Conservation (phyloP, 2,888 invertebrate species). For the Isoperla grammatica region DNA sequence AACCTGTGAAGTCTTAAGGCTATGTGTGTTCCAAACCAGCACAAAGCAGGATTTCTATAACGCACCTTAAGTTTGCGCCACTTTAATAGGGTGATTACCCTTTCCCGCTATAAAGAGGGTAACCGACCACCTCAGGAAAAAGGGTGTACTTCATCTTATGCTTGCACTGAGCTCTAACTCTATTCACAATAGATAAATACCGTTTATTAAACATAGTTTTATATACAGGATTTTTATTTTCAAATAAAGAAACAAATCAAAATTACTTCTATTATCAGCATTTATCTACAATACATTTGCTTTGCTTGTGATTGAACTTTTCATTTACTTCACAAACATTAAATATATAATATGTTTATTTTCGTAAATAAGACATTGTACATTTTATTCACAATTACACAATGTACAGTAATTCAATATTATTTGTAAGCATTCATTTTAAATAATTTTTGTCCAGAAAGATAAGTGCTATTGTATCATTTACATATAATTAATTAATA, state of each 20-base stretch:
- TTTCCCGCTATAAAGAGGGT: no score
- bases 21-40: no score
- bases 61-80: no score
- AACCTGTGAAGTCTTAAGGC: no score
- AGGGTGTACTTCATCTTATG: no score
- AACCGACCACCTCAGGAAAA: no score
- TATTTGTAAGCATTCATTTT: slow-evolving; percentile 21
- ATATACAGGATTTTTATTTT: slow-evolving; percentile 19
- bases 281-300: slow-evolving; percentile 17
- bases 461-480: slow-evolving; percentile 23
- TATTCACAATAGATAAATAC: slow-evolving; percentile 20
- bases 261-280: slow-evolving; percentile 10
- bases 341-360: slow-evolving; percentile 21
- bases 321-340: neutral
- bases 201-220: slow-evolving; percentile 21
- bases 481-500: slow-evolving; percentile 23
- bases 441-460: slow-evolving; percentile 29
- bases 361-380: slow-evolving; percentile 33
- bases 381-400: slow-evolving; percentile 35
- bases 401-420: slow-evolving; percentile 32
- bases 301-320: neutral
- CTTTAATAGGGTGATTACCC: no score
- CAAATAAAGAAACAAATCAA: slow-evolving; percentile 14
- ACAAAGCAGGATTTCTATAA: no score
- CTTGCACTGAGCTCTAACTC: slow-evolving; percentile 13